Conservation (phyloP, 2,797 vertebrate genomes). For the Dendrocincla tyrannina region DNA sequence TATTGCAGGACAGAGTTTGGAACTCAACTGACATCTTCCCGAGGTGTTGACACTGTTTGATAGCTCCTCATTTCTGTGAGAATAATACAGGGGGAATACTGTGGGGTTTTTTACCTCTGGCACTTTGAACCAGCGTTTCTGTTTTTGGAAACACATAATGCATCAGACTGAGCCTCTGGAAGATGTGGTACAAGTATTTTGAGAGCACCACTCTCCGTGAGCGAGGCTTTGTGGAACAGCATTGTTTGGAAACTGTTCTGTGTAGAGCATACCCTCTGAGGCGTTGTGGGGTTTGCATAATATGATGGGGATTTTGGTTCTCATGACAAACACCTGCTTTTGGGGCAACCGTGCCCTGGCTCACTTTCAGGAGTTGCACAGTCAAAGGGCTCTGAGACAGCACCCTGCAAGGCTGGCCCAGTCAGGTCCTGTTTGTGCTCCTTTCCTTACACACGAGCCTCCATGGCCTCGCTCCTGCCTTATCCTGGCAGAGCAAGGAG, state of each 20-base stretch:
- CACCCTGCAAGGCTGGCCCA: not conserved
- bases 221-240: not conserved
- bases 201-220: not conserved
- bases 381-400: not conserved
- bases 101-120: not conserved
- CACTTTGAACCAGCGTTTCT: not conserved
- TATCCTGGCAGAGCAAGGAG: not conserved
- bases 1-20: not conserved
- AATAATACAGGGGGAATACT: not conserved
- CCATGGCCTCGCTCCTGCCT: not conserved
- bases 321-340: not conserved
- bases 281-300: not conserved
- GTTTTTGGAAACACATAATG: accelerated
- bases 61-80: not conserved
- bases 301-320: not conserved
- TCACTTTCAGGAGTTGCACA: not conserved
- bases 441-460: not conserved
- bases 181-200: not conserved
- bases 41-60: not conserved
- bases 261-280: accelerated
- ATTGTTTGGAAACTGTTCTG: not conserved
- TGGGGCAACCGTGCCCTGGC: not conserved
- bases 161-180: not conserved
- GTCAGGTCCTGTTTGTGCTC: not conserved
- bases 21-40: not conserved